Conservation (phyloP, 2,888 invertebrate genomes). For the Drosophila flavopinicola region DNA sequence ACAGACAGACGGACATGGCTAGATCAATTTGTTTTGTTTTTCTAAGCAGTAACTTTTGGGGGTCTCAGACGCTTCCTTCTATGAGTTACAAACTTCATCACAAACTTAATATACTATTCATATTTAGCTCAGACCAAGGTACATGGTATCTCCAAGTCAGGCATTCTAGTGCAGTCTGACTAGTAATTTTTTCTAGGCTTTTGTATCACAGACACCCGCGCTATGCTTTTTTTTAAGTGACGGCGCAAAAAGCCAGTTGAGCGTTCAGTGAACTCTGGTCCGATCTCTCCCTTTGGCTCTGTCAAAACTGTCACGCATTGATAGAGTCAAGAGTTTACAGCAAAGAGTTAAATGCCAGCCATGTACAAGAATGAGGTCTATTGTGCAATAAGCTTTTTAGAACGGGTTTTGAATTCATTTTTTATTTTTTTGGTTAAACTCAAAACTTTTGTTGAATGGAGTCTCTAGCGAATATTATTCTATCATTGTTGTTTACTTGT, state of each 20-base stretch:
- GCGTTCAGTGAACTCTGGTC: conserved; percentile 64
- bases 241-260: conserved; percentile 41
- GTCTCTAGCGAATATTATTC: conserved; percentile 41
- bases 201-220: conserved; percentile 56
- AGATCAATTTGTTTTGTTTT: no score
- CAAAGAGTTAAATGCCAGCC: conserved; percentile 62
- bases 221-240: conserved; percentile 20
- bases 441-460: conserved; percentile 18
- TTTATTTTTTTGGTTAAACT: conserved; percentile 26
- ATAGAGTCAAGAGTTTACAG: conserved; percentile 52
- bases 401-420: conserved; percentile 48
- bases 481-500: conserved; percentile 33
- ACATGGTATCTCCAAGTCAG: no score
- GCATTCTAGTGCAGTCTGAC: no score
- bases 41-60: no score
- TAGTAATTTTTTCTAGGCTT: conserved; percentile 10
- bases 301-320: conserved; percentile 68
- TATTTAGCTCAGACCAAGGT: no score
- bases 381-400: conserved; percentile 66
- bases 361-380: conserved; percentile 66
- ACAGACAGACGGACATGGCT: no score
- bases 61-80: no score
- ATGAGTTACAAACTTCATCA: no score
- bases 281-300: conserved; percentile 50
- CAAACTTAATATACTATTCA: no score